These are phyloP conservation scores for Peromyscus polionotus DNA, from an alignment of 2,113 vertebrate species.

Conservation along the genomic window DNA sequence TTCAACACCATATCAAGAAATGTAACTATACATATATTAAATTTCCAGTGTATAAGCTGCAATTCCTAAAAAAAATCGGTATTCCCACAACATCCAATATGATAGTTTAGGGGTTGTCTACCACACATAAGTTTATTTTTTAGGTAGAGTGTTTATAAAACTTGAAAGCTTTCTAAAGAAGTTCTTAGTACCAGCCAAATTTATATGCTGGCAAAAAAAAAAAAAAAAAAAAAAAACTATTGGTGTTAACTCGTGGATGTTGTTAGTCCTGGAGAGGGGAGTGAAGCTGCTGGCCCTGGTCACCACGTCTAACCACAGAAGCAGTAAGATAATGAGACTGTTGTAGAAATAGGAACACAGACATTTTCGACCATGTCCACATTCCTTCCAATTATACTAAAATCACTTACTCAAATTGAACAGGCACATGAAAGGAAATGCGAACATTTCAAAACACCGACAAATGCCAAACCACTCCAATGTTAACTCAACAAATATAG, in stretches of 20 bases:
- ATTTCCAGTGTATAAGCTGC: not conserved
- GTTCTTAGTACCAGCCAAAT: not conserved
- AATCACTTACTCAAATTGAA: constrained; percentile 16
- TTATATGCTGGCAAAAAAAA: not conserved
- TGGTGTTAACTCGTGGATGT: not conserved
- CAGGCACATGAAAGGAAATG: not conserved
- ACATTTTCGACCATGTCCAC: not conserved
- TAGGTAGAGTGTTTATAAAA: not conserved
- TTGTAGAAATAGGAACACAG: not conserved
- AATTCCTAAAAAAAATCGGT: not conserved
- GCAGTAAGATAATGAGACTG: not conserved
- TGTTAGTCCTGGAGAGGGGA: not conserved
- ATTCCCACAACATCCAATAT: not conserved
- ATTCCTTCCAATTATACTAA: constrained; percentile 25
- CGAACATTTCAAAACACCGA: constrained; percentile 16
- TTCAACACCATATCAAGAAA: not conserved
- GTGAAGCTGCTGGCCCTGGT: not conserved
- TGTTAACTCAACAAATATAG: not conserved
- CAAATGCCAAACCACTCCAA: constrained; percentile 21
- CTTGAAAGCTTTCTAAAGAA: not conserved
- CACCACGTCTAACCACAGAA: not conserved
- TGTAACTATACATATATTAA: not conserved
- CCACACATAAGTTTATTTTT: not conserved
- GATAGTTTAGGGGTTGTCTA: not conserved
- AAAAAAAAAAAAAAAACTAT: not conserved